A percentile compares a stretch with the other conserved stretches of the same genome.
phyloP scores from a whole-genome alignment of 1,140 invertebrate genomes.

The Sipha flava region DNA sequence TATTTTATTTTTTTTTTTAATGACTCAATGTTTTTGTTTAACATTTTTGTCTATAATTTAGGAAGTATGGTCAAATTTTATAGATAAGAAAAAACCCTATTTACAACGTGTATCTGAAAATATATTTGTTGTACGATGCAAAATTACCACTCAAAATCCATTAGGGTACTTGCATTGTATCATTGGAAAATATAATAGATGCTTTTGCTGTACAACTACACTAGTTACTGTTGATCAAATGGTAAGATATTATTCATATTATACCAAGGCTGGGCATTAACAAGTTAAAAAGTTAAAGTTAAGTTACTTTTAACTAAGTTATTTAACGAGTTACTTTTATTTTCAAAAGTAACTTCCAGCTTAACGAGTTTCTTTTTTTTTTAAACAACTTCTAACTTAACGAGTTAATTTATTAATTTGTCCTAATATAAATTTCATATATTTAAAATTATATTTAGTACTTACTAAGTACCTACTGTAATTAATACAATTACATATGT shows the following conservation, averaged over 20 bases:
- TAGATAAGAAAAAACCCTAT: constrained; percentile 48
- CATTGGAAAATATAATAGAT: constrained; percentile 34
- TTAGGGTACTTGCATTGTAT: constrained; percentile 61
- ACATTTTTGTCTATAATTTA: constrained; percentile 38
- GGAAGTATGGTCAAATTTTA: constrained; percentile 46
- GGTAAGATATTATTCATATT: neutral
- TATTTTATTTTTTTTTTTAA: neutral
- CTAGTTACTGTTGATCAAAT: constrained; percentile 25
- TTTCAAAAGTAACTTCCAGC: too few species aligned
- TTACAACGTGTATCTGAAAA: constrained; percentile 69
- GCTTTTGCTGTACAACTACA: constrained; percentile 13
- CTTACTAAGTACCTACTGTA: too few species aligned
- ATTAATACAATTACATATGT: too few species aligned
- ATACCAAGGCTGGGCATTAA: too few species aligned
- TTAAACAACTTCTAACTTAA: too few species aligned
- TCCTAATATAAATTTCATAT: too few species aligned
- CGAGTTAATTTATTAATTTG: too few species aligned
- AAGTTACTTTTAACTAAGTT: too few species aligned
- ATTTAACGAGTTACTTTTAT: too few species aligned
- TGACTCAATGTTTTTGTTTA: neutral
- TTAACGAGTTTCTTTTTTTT: too few species aligned
- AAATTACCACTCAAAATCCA: constrained; percentile 58
- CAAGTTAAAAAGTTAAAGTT: too few species aligned
- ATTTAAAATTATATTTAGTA: too few species aligned
- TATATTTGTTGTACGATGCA: constrained; percentile 69